Conservation (phyloP, 2,888 invertebrate species). For the Eupeodes luniger region DNA sequence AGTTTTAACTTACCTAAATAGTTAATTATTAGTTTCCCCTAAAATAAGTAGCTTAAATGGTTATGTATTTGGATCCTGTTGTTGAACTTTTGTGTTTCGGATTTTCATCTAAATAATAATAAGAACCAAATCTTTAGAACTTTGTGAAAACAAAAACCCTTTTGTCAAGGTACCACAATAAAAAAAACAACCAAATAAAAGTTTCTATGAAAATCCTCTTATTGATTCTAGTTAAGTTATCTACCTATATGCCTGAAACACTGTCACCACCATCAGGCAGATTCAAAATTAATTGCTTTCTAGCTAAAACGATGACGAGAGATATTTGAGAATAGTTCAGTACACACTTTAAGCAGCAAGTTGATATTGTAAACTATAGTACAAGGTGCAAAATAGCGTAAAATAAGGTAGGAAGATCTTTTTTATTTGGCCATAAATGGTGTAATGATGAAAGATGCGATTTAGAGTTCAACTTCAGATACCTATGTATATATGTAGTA, state of each 20-base stretch:
- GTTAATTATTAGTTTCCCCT: conserved; percentile 22
- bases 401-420: background rate
- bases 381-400: background rate
- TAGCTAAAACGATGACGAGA: conserved; percentile 44
- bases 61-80: conserved; percentile 18
- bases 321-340: conserved; percentile 9
- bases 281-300: conserved; percentile 54
- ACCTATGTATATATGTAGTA: background rate
- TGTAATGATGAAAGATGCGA: conserved; percentile 7
- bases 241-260: conserved; percentile 51
- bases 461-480: background rate
- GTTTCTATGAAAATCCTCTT: conserved; percentile 25
- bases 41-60: conserved; percentile 31
- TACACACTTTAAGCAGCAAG: conserved; percentile 17
- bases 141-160: conserved; percentile 5
- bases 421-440: conserved; percentile 1
- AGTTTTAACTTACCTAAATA: background rate
- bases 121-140: conserved; percentile 36
- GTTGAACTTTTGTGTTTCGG: conserved; percentile 41
- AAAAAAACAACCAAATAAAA: conserved; percentile 21
- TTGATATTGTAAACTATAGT: conserved; percentile 46
- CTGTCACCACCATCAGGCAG: conserved; percentile 25
- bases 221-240: conserved; percentile 72
- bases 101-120: conserved; percentile 46
- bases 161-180: conserved; percentile 8